Percentiles rank a stretch among this genome's conserved stretches.
Conservation (phyloP, 2,113 vertebrate genomes). For the Alexandromys fortis region DNA sequence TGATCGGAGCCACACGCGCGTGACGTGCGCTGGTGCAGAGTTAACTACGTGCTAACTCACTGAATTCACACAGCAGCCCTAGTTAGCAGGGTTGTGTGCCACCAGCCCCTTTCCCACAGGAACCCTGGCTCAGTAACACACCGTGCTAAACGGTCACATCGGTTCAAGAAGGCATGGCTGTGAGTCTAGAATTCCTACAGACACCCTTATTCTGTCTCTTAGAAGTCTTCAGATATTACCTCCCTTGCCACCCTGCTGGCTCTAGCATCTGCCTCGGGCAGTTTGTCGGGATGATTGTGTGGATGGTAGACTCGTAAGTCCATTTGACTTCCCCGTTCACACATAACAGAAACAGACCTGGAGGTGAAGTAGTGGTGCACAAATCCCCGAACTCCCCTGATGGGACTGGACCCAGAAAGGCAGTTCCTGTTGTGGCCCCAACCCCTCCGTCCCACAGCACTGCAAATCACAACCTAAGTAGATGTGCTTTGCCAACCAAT, state of each 20-base stretch:
- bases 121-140: background rate
- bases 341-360: background rate
- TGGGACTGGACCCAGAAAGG: background rate
- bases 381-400: background rate
- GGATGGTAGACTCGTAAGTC: background rate
- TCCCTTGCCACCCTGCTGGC: background rate
- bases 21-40: background rate
- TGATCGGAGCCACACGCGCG: background rate
- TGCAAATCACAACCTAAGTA: no score
- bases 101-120: background rate
- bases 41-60: background rate
- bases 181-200: background rate
- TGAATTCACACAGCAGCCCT: background rate
- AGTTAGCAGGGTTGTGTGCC: background rate
- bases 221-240: background rate
- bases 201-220: background rate
- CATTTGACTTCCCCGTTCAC: background rate
- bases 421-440: fast-evolving
- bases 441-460: no score
- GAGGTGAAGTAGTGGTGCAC: background rate
- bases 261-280: background rate
- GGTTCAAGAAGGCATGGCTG: background rate
- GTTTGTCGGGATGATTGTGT: background rate
- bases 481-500: background rate
- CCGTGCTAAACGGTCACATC: background rate